Evolutionary conservation across 2,888 invertebrate species (phyloP), one percentile per base, ranked within the genome.

Genomic region (Stegophylla sp.): DNA sequence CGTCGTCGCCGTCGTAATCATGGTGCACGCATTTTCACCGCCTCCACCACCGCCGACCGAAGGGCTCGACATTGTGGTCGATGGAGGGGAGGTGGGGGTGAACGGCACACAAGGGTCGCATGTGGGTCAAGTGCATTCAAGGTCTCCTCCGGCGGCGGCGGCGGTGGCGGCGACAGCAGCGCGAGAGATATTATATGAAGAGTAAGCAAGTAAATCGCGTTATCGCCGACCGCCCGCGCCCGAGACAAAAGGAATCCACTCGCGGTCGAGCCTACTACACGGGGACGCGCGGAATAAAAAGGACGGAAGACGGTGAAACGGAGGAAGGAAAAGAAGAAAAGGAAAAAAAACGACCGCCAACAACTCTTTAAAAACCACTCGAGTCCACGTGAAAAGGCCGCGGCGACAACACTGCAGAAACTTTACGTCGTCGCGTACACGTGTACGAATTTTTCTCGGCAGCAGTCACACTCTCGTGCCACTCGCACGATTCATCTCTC

Each of bases 191-290:
- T 53, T 51, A 66, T 67, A 9, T 67, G 77, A 79, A 79, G 77
- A 79, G 77, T 61, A 61, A 79, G 77, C 77, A 61, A 63, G 79
- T 79, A 79, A 79, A 79, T 79, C 79, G 71, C 48, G 79, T 79
- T 79, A 79, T 71, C 69, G 71, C 51, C 53, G 43, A n/a, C 45
- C 41, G 41, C 12, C n/a, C n/a, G n/a, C 12, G 23, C 20, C 48
- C 1, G 34, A 26, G 75, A 66, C 75, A 76, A 76, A 53, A 17
- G 26, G 41, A 15, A 34, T 7, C 9, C 41, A n/a, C 43, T 56
- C 67, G 67, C 76, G n/a, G n/a, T 66, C 66, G 45, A 59, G 53
- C 13, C 23, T 45, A 59, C 23, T 17, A n/a, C n/a, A n/a, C n/a
- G n/a, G n/a, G n/a, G n/a, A n/a, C n/a, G n/a, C n/a, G n/a, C n/a